These are phyloP conservation scores for Apis cerana DNA, from an alignment of 1,140 invertebrate species.

Conservation along the genomic window DNA sequence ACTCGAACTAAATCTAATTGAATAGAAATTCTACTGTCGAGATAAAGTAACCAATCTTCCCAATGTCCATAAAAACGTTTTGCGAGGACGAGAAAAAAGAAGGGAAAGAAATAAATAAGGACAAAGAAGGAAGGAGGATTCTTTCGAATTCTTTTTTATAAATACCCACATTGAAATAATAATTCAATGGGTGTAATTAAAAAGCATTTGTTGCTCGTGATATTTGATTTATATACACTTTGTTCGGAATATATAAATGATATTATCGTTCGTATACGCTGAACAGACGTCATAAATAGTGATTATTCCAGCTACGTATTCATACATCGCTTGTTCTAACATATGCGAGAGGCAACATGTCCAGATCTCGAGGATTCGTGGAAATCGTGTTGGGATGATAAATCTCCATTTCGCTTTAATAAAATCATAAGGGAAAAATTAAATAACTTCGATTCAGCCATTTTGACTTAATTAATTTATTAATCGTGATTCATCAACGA, in stretches of 20 bases:
- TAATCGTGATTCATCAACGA: too few species aligned
- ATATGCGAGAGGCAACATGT: constrained; percentile 4
- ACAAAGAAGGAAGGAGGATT: too few species aligned
- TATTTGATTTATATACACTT: neutral
- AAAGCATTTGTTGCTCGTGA: neutral
- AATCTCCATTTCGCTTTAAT: neutral
- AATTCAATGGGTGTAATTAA: too few species aligned
- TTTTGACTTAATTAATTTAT: too few species aligned
- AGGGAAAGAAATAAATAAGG: neutral
- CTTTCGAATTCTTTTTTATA: too few species aligned
- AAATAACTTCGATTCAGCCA: too few species aligned
- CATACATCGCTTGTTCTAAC: constrained; percentile 26
- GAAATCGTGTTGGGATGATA: neutral
- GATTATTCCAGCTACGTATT: constrained; percentile 31
- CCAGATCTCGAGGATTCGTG: constrained; percentile 2
- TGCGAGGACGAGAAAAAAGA: neutral
- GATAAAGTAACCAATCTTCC: neutral
- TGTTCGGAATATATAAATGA: neutral
- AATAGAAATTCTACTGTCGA: constrained; percentile 8
- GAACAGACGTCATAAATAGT: constrained; percentile 35
- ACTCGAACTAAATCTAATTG: constrained; percentile 9
- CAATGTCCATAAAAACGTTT: neutral
- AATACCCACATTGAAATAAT: too few species aligned
- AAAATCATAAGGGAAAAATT: neutral
- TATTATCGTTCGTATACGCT: constrained; percentile 4